These are phyloP conservation scores for Fragum fragum DNA, from an alignment of 2,888 invertebrate species.

Conservation along the genomic window DNA sequence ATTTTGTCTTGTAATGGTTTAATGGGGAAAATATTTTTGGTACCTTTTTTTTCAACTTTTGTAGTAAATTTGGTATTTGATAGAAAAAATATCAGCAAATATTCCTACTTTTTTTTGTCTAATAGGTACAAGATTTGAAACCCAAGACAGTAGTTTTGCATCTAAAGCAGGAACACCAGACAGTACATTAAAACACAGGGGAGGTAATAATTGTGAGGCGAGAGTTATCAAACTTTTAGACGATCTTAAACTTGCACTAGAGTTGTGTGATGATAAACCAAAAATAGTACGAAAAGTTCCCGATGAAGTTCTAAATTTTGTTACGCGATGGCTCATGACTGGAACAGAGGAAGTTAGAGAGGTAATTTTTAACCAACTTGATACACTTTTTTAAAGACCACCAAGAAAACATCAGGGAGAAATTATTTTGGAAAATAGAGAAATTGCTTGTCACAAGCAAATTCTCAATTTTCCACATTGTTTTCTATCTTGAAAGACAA, in stretches of 20 bases:
- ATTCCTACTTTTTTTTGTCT: slow-evolving; percentile 9
- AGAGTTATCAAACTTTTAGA: slow-evolving; percentile 64
- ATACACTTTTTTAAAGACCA: background rate
- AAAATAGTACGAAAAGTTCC: slow-evolving; percentile 58
- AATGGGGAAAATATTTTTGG: too few species aligned
- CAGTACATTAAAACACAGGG: slow-evolving; percentile 46
- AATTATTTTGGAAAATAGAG: too few species aligned
- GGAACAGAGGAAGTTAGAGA: slow-evolving; percentile 54
- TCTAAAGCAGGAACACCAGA: slow-evolving; percentile 50
- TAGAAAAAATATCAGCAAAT: too few species aligned
- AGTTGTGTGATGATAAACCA: slow-evolving; percentile 60
- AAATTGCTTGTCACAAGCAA: too few species aligned
- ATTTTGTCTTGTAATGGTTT: too few species aligned
- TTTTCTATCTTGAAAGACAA: too few species aligned
- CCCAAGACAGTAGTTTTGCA: slow-evolving; percentile 45
- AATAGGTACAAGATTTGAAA: slow-evolving; percentile 65
- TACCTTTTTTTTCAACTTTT: too few species aligned
- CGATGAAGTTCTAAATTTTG: slow-evolving; percentile 53
- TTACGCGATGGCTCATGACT: slow-evolving; percentile 49
- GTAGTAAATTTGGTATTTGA: too few species aligned
- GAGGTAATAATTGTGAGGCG: slow-evolving; percentile 47
- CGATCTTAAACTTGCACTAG: slow-evolving; percentile 62
- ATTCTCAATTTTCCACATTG: too few species aligned
- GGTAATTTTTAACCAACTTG: slow-evolving; percentile 17
- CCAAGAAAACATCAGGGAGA: background rate